phyloP scores from a whole-genome alignment of 2,888 invertebrate genomes.

The Tribolium freemani region DNA sequence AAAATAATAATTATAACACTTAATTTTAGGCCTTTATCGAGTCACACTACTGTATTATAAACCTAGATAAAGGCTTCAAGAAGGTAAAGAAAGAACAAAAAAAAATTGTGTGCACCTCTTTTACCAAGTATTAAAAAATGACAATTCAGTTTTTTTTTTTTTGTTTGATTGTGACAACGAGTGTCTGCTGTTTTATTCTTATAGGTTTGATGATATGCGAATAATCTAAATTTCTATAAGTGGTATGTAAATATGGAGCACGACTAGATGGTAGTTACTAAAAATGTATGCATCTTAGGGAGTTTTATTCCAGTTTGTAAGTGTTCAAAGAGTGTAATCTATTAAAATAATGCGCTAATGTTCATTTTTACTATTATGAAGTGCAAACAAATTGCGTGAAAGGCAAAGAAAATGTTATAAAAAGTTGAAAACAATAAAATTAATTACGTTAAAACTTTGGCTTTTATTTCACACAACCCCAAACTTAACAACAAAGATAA shows the following conservation, averaged over 20 bases:
- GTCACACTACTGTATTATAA: conserved; percentile 30
- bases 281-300: conserved; percentile 51
- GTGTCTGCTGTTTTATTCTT: conserved; percentile 49
- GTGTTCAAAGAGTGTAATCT: conserved; percentile 44
- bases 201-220: conserved; percentile 49
- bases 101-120: conserved; percentile 40
- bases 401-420: conserved; percentile 57
- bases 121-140: conserved; percentile 34
- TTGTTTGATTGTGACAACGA: conserved; percentile 60
- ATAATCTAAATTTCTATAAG: conserved; percentile 49
- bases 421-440: conserved; percentile 63
- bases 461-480: background rate
- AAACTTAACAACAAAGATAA: too few species aligned
- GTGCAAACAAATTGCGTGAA: conserved; percentile 31
- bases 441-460: conserved; percentile 57
- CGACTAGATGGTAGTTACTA: conserved; percentile 57
- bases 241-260: conserved; percentile 52
- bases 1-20: conserved; percentile 31
- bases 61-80: conserved; percentile 33
- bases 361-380: conserved; percentile 34
- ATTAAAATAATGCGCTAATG: conserved; percentile 31
- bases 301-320: conserved; percentile 40
- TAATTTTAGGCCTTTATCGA: conserved; percentile 37
- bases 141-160: conserved; percentile 58
- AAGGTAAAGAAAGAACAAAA: background rate